Percentiles rank a stretch among this genome's conserved stretches.
Conservation (phyloP, 2,113 vertebrate species). For the Axis porcinus region DNA sequence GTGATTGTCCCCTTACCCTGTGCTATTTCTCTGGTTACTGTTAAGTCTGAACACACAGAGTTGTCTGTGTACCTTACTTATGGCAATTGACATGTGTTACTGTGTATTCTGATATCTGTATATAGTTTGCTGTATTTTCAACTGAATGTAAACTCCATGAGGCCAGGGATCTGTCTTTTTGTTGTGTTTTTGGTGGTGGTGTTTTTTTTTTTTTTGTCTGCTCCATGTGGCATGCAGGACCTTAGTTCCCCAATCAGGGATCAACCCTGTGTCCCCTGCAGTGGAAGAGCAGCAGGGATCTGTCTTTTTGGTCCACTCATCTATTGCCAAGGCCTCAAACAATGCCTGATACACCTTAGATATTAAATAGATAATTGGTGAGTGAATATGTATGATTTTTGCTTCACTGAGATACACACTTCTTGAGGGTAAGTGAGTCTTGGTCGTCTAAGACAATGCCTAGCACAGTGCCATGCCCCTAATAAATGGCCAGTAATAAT, state of each 20-base stretch:
- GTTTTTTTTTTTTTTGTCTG: not conserved
- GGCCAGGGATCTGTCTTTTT: not conserved
- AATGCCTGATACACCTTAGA: not conserved
- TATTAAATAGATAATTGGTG: not conserved
- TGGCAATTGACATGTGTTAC: not conserved
- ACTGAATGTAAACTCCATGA: not conserved
- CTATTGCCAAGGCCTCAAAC: not conserved
- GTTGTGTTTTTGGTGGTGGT: not conserved
- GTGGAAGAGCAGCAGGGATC: not conserved
- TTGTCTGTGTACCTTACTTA: not conserved
- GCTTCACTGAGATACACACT: not conserved
- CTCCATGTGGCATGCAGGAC: not conserved
- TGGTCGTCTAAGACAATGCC: not conserved
- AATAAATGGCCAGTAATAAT: not conserved
- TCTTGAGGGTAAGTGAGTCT: not conserved
- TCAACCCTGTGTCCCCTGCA: not conserved
- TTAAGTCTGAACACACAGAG: not conserved
- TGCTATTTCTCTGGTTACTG: not conserved
- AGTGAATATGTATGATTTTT: not conserved
- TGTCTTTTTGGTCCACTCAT: conserved; percentile 1
- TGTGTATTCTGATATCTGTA: not conserved
- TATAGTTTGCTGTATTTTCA: not conserved
- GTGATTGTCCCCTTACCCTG: not conserved
- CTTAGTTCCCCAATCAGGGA: not conserved
- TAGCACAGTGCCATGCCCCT: not conserved